Conservation (phyloP, 2,888 invertebrate genomes). For the Cistogaster globosa region DNA sequence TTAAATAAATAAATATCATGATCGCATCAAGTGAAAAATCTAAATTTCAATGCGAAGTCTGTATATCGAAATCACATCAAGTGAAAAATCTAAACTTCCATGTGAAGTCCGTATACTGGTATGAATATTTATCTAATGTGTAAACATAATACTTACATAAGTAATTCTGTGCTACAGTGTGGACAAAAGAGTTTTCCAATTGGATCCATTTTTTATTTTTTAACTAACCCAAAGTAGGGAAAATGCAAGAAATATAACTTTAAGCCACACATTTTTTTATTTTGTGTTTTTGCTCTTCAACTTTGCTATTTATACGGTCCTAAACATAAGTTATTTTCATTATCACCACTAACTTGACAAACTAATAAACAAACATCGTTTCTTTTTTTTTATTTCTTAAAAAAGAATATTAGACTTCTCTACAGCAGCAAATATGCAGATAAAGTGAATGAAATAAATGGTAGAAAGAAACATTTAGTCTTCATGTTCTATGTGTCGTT, state of each 20-base stretch:
- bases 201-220: too few species aligned
- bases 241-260: too few species aligned
- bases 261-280: background rate
- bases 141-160: too few species aligned
- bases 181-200: too few species aligned
- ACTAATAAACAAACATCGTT: constrained; percentile 56
- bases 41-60: too few species aligned
- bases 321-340: constrained; percentile 17
- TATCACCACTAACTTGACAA: constrained; percentile 54
- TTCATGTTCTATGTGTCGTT: constrained; percentile 63
- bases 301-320: background rate
- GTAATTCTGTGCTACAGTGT: too few species aligned
- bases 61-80: background rate
- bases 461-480: constrained; percentile 49
- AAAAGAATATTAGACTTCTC: constrained; percentile 40
- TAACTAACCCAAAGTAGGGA: too few species aligned
- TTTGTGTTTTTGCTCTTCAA: background rate
- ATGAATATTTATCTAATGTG: too few species aligned
- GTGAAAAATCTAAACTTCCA: too few species aligned
- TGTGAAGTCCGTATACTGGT: too few species aligned
- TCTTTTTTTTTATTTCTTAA: background rate
- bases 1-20: background rate
- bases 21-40: too few species aligned
- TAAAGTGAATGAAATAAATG: background rate
- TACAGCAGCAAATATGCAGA: constrained; percentile 6